These are phyloP conservation scores for Heteromormyrus szaboi DNA, from an alignment of 2,797 vertebrate genomes.

Conservation along the genomic window DNA sequence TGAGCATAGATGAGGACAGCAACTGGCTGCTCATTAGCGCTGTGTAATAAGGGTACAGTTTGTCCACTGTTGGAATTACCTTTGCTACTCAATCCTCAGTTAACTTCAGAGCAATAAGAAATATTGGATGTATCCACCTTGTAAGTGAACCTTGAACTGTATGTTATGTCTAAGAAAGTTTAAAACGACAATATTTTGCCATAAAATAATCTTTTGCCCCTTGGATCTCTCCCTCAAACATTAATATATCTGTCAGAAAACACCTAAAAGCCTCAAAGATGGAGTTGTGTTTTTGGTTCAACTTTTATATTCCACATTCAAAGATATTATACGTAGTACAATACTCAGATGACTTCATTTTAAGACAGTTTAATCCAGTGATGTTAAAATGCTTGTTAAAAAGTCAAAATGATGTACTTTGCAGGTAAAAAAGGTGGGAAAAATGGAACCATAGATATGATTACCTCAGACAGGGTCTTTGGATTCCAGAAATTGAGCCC, in stretches of 20 bases:
- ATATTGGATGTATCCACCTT: not conserved
- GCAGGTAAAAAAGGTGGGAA: not conserved
- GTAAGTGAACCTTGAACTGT: not conserved
- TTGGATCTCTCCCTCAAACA: not conserved
- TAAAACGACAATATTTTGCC: not conserved
- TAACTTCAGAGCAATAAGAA: not conserved
- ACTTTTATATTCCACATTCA: not conserved
- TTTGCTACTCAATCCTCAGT: not conserved
- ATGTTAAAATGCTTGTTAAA: not conserved
- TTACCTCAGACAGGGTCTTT: constrained; percentile 19
- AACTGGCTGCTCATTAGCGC: not conserved
- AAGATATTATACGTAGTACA: not conserved
- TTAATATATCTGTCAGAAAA: not conserved
- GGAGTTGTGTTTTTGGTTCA: not conserved
- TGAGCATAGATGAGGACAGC: not conserved
- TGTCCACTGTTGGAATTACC: not conserved
- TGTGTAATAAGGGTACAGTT: not conserved
- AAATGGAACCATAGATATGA: constrained; percentile 13
- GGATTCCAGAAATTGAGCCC: constrained; percentile 24
- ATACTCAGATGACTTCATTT: not conserved
- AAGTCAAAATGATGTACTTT: not conserved
- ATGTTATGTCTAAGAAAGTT: not conserved
- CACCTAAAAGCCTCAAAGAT: not conserved
- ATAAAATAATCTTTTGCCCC: not conserved
- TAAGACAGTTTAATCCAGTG: not conserved